Conservation (phyloP, 1,140 invertebrate species). For the Theocolax elegans region DNA sequence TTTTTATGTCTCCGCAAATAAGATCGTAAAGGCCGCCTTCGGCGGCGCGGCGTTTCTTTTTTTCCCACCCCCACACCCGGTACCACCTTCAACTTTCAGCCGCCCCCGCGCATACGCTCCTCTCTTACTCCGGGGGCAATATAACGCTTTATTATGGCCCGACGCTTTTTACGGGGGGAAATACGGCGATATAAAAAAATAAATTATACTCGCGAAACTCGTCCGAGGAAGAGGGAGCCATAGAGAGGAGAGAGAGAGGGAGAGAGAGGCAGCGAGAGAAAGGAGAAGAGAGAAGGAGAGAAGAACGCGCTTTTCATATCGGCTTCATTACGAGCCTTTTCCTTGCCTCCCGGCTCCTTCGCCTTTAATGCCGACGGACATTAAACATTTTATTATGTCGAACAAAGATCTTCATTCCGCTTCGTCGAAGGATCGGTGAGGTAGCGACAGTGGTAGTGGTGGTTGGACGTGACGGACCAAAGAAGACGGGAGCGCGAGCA, state of each 20-base stretch:
- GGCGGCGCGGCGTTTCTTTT: conserved; percentile 25
- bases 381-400: conserved; percentile 63
- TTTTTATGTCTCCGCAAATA: conserved; percentile 67
- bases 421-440: conserved; percentile 45
- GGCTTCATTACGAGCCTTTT: conserved; percentile 63
- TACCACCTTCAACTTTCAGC: neutral
- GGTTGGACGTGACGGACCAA: too few relatives aligned
- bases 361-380: conserved; percentile 56
- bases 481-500: too few relatives aligned
- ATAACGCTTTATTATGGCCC: conserved; percentile 65
- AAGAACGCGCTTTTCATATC: conserved; percentile 66
- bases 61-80: neutral
- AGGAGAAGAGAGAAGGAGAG: conserved; percentile 33
- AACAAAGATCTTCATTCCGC: conserved; percentile 45
- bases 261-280: too few relatives aligned
- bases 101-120: neutral
- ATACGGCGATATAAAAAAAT: conserved; percentile 60
- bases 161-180: conserved; percentile 60
- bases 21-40: conserved; percentile 60
- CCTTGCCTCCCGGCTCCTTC: conserved; percentile 45
- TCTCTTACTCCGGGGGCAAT: conserved; percentile 50
- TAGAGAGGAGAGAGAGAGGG: too few relatives aligned
- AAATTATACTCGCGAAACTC: conserved; percentile 53
- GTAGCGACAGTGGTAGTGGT: too few relatives aligned
- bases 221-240: too few relatives aligned